Conservation (phyloP, 2,113 vertebrate species). For the Tragelaphus buxtoni region DNA sequence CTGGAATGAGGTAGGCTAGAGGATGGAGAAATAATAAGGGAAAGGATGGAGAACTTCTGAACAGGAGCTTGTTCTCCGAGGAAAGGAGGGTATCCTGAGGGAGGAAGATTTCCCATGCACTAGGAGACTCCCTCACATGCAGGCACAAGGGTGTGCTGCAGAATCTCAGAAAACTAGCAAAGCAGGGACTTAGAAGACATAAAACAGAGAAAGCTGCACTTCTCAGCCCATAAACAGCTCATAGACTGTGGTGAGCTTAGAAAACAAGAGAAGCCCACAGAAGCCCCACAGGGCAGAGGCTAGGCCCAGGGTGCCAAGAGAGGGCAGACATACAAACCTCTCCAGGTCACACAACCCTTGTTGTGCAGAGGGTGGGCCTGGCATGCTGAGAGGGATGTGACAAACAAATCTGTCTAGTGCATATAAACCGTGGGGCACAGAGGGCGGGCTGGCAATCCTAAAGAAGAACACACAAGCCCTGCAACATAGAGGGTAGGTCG, state of each 20-base stretch:
- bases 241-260: not conserved
- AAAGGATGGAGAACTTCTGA: not conserved
- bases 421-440: not conserved
- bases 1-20: not conserved
- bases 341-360: not conserved
- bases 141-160: not conserved
- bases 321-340: not conserved
- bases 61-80: not conserved
- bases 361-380: not conserved
- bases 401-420: not conserved
- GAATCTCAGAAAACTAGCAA: not conserved
- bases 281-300: not conserved
- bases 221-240: not conserved
- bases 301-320: rapidly evolving
- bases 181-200: not conserved
- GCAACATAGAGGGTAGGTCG: not conserved
- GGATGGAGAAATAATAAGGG: not conserved
- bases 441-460: not conserved
- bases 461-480: not conserved
- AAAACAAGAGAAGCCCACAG: not conserved
- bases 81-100: not conserved
- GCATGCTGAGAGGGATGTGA: not conserved
- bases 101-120: not conserved
- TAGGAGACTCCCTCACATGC: not conserved
- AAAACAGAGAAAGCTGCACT: not conserved